A percentile compares a stretch with the other conserved stretches of the same genome.
Conservation (phyloP, 2,113 vertebrate species). For the Eudorcas thomsonii region DNA sequence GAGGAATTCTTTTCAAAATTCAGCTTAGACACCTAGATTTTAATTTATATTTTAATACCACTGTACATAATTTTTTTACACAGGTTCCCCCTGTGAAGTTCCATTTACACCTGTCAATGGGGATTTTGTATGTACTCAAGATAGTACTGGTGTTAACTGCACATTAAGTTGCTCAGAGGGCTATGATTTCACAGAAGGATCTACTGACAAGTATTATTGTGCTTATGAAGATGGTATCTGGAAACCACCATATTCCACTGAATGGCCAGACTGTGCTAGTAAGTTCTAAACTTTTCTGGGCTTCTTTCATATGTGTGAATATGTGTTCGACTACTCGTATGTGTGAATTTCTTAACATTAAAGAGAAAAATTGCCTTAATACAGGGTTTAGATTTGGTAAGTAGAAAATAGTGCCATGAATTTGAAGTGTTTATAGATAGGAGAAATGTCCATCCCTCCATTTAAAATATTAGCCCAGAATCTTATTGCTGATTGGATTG, state of each 20-base stretch:
- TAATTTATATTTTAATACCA: background rate
- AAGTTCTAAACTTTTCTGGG: constrained; percentile 66
- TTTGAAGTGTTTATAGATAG: background rate
- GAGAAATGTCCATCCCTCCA: background rate
- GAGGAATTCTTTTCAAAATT: background rate
- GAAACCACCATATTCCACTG: constrained; percentile 88
- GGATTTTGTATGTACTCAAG: constrained; percentile 88
- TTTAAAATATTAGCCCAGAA: background rate
- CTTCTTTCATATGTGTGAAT: background rate
- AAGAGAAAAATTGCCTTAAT: background rate
- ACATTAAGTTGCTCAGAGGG: constrained; percentile 90
- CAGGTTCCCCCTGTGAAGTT: constrained; percentile 92
- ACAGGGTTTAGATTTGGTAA: background rate
- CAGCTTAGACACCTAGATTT: background rate
- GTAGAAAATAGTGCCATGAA: background rate
- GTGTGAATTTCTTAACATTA: background rate
- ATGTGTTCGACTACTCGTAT: background rate
- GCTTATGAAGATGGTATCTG: constrained; percentile 91
- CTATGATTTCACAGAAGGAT: constrained; percentile 92
- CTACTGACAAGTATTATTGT: constrained; percentile 91
- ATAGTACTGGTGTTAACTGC: constrained; percentile 89
- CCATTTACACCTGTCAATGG: constrained; percentile 92
- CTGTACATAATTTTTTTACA: background rate
- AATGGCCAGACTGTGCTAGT: constrained; percentile 95
- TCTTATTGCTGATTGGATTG: background rate